Conservation (phyloP, 2,797 vertebrate genomes). For the Miichthys miiuy region DNA sequence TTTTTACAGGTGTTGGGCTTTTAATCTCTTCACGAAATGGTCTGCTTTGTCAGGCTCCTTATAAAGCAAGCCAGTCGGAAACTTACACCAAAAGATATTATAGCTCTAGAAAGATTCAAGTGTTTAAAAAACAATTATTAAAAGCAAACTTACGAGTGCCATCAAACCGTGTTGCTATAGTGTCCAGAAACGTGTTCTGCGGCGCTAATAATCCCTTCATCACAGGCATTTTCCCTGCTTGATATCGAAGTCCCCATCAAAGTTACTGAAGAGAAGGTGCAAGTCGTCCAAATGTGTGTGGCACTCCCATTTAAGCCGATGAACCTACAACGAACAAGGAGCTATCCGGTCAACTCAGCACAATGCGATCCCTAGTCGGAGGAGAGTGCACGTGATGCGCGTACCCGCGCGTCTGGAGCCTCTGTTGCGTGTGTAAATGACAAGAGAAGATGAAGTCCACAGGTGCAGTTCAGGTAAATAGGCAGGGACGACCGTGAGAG, state of each 20-base stretch:
- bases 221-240: constrained; percentile 96
- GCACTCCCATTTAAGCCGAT: constrained; percentile 57
- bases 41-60: background rate
- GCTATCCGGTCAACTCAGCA: constrained; percentile 72
- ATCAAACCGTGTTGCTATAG: constrained; percentile 98
- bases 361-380: constrained; percentile 56
- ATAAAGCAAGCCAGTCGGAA: background rate
- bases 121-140: constrained; percentile 18
- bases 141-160: constrained; percentile 96
- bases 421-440: constrained; percentile 57
- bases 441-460: constrained; percentile 66
- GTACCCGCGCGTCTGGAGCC: constrained; percentile 54
- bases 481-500: constrained; percentile 53
- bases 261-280: constrained; percentile 79
- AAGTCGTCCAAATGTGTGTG: constrained; percentile 66
- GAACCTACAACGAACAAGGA: constrained; percentile 34
- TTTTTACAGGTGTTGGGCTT: constrained; percentile 8
- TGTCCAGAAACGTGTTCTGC: constrained; percentile 99
- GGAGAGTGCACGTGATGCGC: constrained; percentile 67
- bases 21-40: background rate
- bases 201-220: constrained; percentile 99
- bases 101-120: background rate
- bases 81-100: background rate
- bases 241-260: constrained; percentile 96
- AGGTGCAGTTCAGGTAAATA: constrained; percentile 81